Percentiles rank a stretch among this genome's conserved stretches.
These are phyloP conservation scores for Drosophila trapezifrons DNA, from an alignment of 1,140 invertebrate genomes.

Conservation along the genomic window DNA sequence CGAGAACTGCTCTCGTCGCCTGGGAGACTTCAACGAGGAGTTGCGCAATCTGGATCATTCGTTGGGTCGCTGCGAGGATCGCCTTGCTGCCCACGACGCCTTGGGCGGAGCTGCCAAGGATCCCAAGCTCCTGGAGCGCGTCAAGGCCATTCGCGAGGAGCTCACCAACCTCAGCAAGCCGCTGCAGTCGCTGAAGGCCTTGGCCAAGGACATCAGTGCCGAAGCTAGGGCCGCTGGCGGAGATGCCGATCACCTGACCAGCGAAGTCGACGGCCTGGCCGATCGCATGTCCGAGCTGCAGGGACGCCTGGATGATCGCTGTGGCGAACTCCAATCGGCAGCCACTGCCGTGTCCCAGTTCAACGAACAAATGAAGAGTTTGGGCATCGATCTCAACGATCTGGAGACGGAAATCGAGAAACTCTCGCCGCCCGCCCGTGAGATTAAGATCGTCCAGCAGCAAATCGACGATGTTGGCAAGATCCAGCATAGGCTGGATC, in stretches of 20 bases:
- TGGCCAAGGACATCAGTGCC: slow-evolving; percentile 90
- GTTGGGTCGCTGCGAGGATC: slow-evolving; percentile 94
- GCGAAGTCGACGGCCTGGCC: slow-evolving; percentile 91
- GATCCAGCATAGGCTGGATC: slow-evolving; percentile 88
- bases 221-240: slow-evolving; percentile 89
- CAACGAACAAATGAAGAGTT: slow-evolving; percentile 92
- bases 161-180: slow-evolving; percentile 90
- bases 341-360: slow-evolving; percentile 94
- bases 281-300: slow-evolving; percentile 92
- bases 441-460: slow-evolving; percentile 92
- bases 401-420: slow-evolving; percentile 93
- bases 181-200: slow-evolving; percentile 88
- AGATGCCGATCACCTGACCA: slow-evolving; percentile 90
- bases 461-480: slow-evolving; percentile 92
- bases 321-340: slow-evolving; percentile 92
- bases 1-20: slow-evolving; percentile 92
- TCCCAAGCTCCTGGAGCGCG: slow-evolving; percentile 92
- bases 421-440: slow-evolving; percentile 93
- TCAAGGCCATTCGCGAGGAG: slow-evolving; percentile 91
- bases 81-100: slow-evolving; percentile 91
- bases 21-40: slow-evolving; percentile 94
- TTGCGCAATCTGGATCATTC: slow-evolving; percentile 92
- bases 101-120: slow-evolving; percentile 91
- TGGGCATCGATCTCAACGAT: slow-evolving; percentile 90
- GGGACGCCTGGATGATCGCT: slow-evolving; percentile 90